Base-by-base conservation (phyloP, 30 jellyfish, hydroid and myxozoan species). In the Cassiopea xamachana region DNA sequence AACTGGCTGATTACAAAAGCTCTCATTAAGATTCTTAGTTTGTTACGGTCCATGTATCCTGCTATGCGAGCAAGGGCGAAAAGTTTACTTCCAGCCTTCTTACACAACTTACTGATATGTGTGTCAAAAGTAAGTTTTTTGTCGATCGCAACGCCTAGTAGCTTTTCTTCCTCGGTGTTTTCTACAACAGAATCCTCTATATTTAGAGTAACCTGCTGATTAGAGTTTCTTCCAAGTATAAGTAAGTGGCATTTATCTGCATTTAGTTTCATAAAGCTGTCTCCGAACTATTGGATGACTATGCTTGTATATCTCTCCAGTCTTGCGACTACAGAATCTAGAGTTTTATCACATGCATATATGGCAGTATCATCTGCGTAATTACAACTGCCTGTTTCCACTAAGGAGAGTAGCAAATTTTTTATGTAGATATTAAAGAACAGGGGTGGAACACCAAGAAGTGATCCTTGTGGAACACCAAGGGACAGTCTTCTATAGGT, bases 11-110 rank as follows among this genome's bases (percentile, higher is more conserved):
- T 77, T 2, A 46, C 18, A 50, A 12, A 77, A 7, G 73, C 71
- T 48, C 72, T 77, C 86, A 77, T 77, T 62, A 77, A 77, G 48
- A 3, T 18, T 77, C 73, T 77, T 13, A 77, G 46, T 48, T 77
- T 77, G 48, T 2, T 50, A 8, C 14, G 48, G 8, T 48, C 73
- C 58, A 48, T 77, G 46, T 77, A 77, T 49, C 3, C 3, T 6
- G 86, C 48, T 6, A 49, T 77, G 86, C 86, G 86, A 12, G 86
- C 86, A 60, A 77, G 86, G 39, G 86, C 86, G 73, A 7, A 77
- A 9, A 77, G 86, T 77, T 77, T 48, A 48, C 14, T 77, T 1
- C 86, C 5, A 77, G 86, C 86, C 64, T 75, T 75, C 64, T 75
- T 0, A 44, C 84, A 46, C 64, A 67, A 67, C 7, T 75, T 46